phyloP scores from a whole-genome alignment of 2,113 vertebrate genomes.

The Hippocampus abdominalis region DNA sequence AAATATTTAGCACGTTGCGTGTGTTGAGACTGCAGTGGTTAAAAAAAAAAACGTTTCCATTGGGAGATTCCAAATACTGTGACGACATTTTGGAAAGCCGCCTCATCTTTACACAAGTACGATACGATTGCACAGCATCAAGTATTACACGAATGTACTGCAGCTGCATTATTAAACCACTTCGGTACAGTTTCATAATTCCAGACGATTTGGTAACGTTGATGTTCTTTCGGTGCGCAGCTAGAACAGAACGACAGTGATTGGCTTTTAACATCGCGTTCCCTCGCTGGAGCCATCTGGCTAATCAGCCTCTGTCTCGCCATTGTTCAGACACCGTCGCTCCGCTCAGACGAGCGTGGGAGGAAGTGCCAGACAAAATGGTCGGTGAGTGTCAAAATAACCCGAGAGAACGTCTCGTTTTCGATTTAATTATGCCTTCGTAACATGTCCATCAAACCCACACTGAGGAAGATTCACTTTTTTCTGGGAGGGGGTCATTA shows the following conservation, averaged over 20 bases:
- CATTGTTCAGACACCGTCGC: not conserved
- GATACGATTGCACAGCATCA: not conserved
- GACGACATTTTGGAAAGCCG: not conserved
- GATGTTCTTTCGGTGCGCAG: not conserved
- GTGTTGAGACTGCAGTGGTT: too few relatives aligned
- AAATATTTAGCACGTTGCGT: too few relatives aligned
- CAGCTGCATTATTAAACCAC: not conserved
- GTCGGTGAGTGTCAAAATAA: not conserved
- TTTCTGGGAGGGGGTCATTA: too few relatives aligned
- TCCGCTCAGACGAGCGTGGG: not conserved
- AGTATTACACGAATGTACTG: not conserved
- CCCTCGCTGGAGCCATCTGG: not conserved
- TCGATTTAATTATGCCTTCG: not conserved
- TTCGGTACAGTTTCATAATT: not conserved
- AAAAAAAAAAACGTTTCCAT: too few relatives aligned
- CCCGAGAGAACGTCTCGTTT: not conserved
- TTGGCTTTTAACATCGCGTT: not conserved
- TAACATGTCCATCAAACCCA: not conserved
- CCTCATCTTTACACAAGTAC: not conserved
- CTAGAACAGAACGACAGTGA: not conserved
- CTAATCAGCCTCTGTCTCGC: not conserved
- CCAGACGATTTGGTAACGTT: not conserved
- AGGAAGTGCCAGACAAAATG: conserved; percentile 4
- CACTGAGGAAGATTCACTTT: not conserved
- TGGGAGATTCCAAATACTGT: too few relatives aligned